Conservation (phyloP, 2,797 vertebrate species). For the Anguilla pacifica region DNA sequence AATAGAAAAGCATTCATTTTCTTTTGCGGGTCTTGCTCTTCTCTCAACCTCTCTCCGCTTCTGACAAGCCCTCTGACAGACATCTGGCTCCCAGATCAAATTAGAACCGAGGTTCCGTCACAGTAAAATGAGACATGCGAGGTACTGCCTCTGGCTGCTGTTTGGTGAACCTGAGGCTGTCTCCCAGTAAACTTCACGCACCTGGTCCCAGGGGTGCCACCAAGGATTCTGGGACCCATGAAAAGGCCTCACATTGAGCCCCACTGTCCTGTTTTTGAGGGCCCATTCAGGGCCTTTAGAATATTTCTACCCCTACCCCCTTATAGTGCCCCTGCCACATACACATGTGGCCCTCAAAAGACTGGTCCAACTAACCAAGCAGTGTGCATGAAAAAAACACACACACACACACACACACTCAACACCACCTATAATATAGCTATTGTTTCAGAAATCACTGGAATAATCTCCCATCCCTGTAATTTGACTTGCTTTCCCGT, state of each 20-base stretch:
- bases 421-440: background rate
- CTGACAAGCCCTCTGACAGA: slow-evolving; percentile 18
- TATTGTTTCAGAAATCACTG: background rate
- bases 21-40: background rate
- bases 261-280: no score
- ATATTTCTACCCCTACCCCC: no score
- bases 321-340: no score
- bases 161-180: background rate
- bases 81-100: slow-evolving; percentile 29
- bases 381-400: background rate
- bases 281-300: no score
- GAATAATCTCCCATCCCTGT: background rate
- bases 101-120: slow-evolving; percentile 6
- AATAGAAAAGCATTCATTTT: background rate
- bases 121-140: background rate
- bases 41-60: background rate
- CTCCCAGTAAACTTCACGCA: background rate
- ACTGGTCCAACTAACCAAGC: background rate
- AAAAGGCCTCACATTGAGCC: no score
- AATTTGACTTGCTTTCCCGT: background rate
- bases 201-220: background rate
- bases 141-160: background rate
- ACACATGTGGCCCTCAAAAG: background rate
- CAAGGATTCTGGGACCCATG: no score
- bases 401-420: background rate